Evolutionary conservation across 1,140 invertebrate genomes (phyloP).

Genomic region (Andrena cerasifolii): DNA sequence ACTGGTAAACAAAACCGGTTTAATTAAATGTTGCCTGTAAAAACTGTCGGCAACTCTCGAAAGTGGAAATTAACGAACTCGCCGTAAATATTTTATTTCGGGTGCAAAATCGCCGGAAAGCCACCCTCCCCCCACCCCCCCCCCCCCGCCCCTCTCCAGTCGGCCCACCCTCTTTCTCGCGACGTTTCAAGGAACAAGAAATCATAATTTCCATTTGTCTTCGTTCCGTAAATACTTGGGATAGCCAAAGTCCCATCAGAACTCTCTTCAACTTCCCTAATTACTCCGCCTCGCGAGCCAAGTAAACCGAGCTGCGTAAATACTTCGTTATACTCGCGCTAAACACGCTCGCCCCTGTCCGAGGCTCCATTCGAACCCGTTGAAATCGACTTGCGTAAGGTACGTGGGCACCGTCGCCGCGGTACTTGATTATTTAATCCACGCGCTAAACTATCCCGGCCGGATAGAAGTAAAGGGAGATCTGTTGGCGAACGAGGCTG

Average conservation of each 20-base stretch:
- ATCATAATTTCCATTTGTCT: conserved; percentile 56
- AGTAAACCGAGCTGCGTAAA: conserved; percentile 49
- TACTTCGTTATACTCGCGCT: conserved; percentile 40
- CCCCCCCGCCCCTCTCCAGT: background rate
- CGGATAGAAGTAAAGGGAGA: background rate
- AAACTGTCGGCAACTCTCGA: conserved; percentile 35
- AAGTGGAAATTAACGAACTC: conserved; percentile 49
- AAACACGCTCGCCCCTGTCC: conserved; percentile 18
- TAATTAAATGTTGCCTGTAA: conserved; percentile 47
- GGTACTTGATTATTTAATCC: background rate
- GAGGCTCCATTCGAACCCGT: background rate
- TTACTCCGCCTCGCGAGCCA: conserved; percentile 44
- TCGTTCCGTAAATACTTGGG: conserved; percentile 51
- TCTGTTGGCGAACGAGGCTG: too few species aligned
- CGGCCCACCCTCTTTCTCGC: background rate
- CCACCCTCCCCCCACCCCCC: too few species aligned
- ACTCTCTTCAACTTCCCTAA: conserved; percentile 51
- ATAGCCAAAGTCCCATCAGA: conserved; percentile 43
- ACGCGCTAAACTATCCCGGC: background rate
- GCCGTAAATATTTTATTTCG: conserved; percentile 53
- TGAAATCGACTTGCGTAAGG: background rate
- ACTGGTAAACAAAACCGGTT: conserved; percentile 48
- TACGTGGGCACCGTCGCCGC: background rate
- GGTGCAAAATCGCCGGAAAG: conserved; percentile 20
- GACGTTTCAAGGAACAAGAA: conserved; percentile 38